These are phyloP conservation scores for Hecatera dysodea DNA, from an alignment of 2,888 invertebrate species.

Conservation along the genomic window DNA sequence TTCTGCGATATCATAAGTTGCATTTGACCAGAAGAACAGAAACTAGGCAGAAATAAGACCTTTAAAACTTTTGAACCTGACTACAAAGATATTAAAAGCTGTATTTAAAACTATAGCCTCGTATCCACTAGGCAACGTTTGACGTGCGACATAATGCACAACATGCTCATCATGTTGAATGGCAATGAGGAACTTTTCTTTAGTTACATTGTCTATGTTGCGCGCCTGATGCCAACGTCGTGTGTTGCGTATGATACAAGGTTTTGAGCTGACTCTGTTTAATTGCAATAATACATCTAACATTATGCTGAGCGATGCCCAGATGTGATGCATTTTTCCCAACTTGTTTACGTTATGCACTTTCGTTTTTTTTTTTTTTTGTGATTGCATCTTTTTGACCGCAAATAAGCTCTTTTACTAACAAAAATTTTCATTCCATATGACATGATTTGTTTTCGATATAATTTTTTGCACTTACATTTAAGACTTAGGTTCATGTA, in stretches of 20 bases:
- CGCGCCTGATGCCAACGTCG: no score
- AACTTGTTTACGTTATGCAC: neutral
- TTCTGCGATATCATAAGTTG: neutral
- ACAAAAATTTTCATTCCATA: neutral
- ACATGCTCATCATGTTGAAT: no score
- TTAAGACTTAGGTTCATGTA: neutral
- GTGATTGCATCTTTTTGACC: neutral
- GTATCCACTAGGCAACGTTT: no score
- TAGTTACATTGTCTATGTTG: no score
- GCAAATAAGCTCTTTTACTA: neutral
- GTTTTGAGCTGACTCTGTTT: neutral
- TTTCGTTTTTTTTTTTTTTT: neutral
- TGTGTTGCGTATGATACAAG: no score
- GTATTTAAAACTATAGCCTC: neutral
- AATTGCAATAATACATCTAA: neutral
- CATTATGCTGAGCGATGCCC: neutral
- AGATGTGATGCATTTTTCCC: neutral
- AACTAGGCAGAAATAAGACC: neutral
- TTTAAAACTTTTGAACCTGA: neutral
- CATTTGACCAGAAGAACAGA: neutral
- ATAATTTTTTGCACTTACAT: neutral
- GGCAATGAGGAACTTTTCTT: no score
- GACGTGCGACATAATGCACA: no score
- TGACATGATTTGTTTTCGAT: neutral
- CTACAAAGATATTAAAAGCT: slow-evolving; percentile 17